phyloP scores from a whole-genome alignment of 2,888 invertebrate genomes.

The Dynastes grantii region DNA sequence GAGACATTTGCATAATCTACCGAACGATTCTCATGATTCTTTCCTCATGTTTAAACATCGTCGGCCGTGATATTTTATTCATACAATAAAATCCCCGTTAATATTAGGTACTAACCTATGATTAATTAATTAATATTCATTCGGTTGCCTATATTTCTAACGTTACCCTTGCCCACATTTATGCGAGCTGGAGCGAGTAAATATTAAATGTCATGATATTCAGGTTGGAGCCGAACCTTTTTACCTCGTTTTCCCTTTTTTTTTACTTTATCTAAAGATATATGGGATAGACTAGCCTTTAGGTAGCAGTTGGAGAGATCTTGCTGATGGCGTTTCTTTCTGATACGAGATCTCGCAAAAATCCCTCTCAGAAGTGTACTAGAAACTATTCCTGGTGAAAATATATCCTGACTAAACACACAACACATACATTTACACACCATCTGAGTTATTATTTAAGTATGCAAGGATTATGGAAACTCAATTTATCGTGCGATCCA shows the following conservation, averaged over 20 bases:
- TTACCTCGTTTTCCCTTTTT: no score
- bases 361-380: no score
- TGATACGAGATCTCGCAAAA: no score
- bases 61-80: conserved; percentile 6
- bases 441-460: background rate
- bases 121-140: conserved; percentile 18
- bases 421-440: no score
- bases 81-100: background rate
- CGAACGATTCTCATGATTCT: background rate
- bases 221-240: background rate
- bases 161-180: no score
- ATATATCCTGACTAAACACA: no score
- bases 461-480: conserved; percentile 3
- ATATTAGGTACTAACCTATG: background rate
- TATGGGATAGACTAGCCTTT: no score
- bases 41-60: conserved; percentile 6
- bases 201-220: conserved; percentile 6
- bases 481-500: conserved; percentile 1
- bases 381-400: no score
- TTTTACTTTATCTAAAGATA: no score
- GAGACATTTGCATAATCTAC: background rate
- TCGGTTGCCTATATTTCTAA: background rate
- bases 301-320: no score
- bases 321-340: no score
- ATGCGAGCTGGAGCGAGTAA: no score